Percentiles rank a stretch among this genome's conserved stretches.
Evolutionary conservation across 2,797 vertebrate species (phyloP).

Genomic region (Pipistrellus kuhlii): DNA sequence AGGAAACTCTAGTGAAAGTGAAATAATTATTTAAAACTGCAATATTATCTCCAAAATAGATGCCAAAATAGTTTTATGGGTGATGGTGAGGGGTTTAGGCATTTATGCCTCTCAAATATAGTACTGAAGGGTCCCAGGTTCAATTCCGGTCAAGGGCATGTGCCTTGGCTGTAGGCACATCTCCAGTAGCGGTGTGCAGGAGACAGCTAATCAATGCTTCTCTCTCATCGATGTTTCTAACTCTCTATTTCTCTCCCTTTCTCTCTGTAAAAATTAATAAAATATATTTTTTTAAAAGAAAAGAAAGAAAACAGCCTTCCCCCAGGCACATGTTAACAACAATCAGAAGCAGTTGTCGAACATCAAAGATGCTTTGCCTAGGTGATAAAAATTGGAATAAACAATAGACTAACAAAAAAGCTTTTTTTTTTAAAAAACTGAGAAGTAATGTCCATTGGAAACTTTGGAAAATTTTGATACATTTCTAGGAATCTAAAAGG

Average conservation of each 20-base stretch:
- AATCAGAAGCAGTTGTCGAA: neutral
- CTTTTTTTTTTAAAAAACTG: neutral
- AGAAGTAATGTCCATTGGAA: neutral
- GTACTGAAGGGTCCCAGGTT: neutral
- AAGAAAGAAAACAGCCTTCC: too few relatives aligned
- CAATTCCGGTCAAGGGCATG: too few relatives aligned
- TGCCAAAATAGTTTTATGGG: neutral
- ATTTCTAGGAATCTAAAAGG: neutral
- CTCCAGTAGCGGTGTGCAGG: too few relatives aligned
- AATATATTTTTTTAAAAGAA: too few relatives aligned
- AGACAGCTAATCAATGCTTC: too few relatives aligned
- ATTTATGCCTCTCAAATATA: neutral
- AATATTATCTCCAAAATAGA: conserved; percentile 7
- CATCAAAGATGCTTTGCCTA: neutral
- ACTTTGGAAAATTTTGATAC: neutral
- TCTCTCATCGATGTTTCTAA: too few relatives aligned
- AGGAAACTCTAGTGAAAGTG: neutral
- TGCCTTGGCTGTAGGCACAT: too few relatives aligned
- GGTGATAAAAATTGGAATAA: neutral
- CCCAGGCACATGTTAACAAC: neutral
- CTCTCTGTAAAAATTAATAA: too few relatives aligned
- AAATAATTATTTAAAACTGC: neutral
- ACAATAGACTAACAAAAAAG: neutral
- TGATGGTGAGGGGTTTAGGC: rapidly evolving
- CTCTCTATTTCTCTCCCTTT: too few relatives aligned